phyloP scores from a whole-genome alignment of 1,140 invertebrate species.

The Ganaspis sp. region DNA sequence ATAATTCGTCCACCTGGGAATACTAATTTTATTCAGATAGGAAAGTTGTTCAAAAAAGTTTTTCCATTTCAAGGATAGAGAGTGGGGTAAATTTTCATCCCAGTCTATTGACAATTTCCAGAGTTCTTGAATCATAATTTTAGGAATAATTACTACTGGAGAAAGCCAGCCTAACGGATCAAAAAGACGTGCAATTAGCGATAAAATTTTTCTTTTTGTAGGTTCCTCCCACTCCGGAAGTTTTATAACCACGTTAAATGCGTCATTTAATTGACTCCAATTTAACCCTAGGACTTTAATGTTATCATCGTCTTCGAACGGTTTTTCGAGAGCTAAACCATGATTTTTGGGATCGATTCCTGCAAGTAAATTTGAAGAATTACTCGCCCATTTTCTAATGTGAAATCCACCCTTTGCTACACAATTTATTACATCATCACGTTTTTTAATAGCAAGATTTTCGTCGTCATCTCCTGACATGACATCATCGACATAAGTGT shows the following conservation, averaged over 20 bases:
- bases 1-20: neutral
- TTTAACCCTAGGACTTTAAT: neutral
- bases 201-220: conserved; percentile 16
- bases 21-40: neutral
- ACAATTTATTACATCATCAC: neutral
- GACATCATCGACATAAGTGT: neutral
- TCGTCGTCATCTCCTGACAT: neutral
- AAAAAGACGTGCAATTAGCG: neutral
- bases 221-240: neutral
- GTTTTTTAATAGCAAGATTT: neutral
- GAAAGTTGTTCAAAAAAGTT: conserved; percentile 11
- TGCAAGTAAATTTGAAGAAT: neutral
- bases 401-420: neutral
- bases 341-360: neutral
- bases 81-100: neutral
- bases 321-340: neutral
- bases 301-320: neutral
- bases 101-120: conserved; percentile 23
- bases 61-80: neutral
- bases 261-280: neutral
- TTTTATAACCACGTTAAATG: neutral
- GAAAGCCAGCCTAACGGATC: conserved; percentile 31
- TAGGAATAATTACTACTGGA: conserved; percentile 10
- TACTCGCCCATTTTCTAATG: neutral
- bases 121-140: conserved; percentile 28